phyloP scores from a whole-genome alignment of 1,140 invertebrate genomes.

The Rhopalosiphum padi region DNA sequence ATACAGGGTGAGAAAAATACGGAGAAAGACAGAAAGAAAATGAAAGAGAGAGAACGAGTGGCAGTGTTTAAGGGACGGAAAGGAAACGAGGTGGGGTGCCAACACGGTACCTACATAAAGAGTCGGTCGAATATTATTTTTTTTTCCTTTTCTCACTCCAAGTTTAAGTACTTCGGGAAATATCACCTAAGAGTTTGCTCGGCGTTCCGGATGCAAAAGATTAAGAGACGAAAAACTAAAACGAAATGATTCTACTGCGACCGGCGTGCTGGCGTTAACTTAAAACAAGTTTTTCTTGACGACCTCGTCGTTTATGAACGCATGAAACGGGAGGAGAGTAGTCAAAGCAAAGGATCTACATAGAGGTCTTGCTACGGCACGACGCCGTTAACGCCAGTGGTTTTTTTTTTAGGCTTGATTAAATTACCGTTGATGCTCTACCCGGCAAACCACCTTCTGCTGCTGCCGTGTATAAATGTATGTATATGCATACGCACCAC shows the following conservation, averaged over 20 bases:
- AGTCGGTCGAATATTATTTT: not conserved
- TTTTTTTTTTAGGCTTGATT: conserved; percentile 27
- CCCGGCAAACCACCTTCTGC: not conserved
- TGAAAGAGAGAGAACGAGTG: not conserved
- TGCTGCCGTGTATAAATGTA: not conserved
- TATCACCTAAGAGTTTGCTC: not conserved
- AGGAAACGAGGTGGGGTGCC: too few species aligned
- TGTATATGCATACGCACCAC: not conserved
- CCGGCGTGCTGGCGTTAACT: not conserved
- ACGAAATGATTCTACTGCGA: not conserved
- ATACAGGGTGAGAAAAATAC: too few species aligned
- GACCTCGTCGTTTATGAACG: not conserved
- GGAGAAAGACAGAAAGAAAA: not conserved
- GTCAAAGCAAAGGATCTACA: not conserved
- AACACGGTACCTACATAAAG: not conserved
- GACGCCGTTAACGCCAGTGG: not conserved
- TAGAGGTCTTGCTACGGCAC: not conserved
- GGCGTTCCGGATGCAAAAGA: not conserved
- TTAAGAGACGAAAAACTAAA: conserved; percentile 27
- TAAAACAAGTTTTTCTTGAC: not conserved
- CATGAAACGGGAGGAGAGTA: not conserved
- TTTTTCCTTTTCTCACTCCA: not conserved
- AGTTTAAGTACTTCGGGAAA: conserved; percentile 14
- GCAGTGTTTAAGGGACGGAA: not conserved
- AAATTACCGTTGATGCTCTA: not conserved